Conservation (phyloP, 2,113 vertebrate genomes). For the Hippocampus comes region DNA sequence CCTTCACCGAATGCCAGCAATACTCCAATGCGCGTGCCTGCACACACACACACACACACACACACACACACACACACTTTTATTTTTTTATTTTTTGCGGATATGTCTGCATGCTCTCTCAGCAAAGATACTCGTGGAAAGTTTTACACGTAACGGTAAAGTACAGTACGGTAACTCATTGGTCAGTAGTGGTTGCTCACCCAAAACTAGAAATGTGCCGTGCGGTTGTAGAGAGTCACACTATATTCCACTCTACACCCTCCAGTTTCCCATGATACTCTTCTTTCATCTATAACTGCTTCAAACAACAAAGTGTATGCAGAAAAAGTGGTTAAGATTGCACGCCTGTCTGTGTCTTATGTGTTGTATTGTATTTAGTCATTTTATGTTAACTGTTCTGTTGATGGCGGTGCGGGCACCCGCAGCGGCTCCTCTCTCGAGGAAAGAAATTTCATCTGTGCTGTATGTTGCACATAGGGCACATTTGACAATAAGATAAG, state of each 20-base stretch:
- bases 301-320: no score
- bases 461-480: no score
- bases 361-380: no score
- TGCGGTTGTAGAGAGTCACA: not conserved
- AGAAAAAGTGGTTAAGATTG: no score
- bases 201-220: not conserved
- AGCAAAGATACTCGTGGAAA: not conserved
- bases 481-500: no score
- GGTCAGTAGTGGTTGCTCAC: not conserved
- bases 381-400: no score
- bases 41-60: constrained; percentile 30
- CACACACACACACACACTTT: constrained; percentile 3
- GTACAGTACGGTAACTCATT: not conserved
- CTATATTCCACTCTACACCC: not conserved
- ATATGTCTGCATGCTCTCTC: not conserved
- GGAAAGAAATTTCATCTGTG: no score
- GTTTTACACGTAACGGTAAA: not conserved
- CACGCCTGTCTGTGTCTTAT: no score
- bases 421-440: no score
- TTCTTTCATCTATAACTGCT: no score
- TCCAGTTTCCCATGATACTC: not conserved
- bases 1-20: constrained; percentile 75
- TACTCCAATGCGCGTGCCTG: constrained; percentile 24
- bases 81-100: not conserved
- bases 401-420: no score